phyloP scores from a whole-genome alignment of 2,113 vertebrate species.

The Conger conger region DNA sequence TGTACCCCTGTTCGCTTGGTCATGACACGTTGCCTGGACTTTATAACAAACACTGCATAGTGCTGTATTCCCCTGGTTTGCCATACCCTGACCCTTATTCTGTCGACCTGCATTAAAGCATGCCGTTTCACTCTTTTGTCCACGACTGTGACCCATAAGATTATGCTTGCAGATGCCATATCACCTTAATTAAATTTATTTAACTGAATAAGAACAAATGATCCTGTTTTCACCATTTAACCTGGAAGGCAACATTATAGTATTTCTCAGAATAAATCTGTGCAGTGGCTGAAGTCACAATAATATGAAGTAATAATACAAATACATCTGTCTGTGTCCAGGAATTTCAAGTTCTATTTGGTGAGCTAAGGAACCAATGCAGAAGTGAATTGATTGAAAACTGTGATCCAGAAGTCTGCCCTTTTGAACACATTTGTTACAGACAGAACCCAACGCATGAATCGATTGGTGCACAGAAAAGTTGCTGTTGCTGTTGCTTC shows the following conservation, averaged over 20 bases:
- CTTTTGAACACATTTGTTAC: not conserved
- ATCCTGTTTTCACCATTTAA: not conserved
- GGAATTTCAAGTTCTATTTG: slow-evolving; percentile 1
- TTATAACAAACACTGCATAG: no score
- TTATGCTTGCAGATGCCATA: not conserved
- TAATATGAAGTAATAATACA: slow-evolving; percentile 7
- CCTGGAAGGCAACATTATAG: not conserved
- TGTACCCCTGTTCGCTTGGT: no score
- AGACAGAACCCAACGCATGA: no score
- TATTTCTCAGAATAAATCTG: not conserved
- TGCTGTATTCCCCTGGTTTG: no score
- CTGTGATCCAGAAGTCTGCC: not conserved
- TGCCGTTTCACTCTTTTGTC: no score
- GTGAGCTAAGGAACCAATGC: not conserved
- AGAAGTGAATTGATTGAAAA: not conserved
- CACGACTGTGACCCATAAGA: no score
- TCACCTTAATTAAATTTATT: not conserved
- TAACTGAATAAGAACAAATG: not conserved
- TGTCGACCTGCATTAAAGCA: no score
- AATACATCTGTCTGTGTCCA: slow-evolving; percentile 3
- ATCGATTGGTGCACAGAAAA: not conserved
- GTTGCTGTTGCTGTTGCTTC: not conserved
- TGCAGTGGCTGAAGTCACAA: not conserved
- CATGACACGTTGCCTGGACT: no score
- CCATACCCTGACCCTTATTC: no score